Evolutionary conservation across 1,140 invertebrate genomes (phyloP), one percentile per base, ranked within the genome.

Genomic region (Ostrea edulis): DNA sequence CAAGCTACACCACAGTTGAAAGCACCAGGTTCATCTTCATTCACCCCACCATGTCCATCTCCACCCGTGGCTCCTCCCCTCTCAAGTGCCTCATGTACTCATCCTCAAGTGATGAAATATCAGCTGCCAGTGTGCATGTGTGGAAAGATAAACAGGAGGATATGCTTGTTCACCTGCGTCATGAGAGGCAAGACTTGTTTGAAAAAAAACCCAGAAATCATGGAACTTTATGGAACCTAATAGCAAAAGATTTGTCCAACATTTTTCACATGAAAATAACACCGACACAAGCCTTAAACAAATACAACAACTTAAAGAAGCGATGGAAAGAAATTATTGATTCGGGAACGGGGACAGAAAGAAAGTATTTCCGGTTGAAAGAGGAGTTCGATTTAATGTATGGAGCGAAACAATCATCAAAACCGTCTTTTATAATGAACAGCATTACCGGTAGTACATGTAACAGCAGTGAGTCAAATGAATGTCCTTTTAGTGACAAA

Each of bases 301-400:
- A 86, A 71, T 86, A 86, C 44, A 65, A 86, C 58, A 71, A 68
- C 51, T 7, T 68, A 12, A 68, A 86, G 51, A 86, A 86, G 29
- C 20, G 68, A 17, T 86, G 85, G 65, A 77, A 86, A 22, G 85
- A 81, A 81, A 58, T 86, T 17, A 54, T 77, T 22, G 85, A 86
- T 71, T n/a, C 20, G 8, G 65, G 52, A 14, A 55, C 53, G 7
- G 83, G 83, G 4, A 55, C 83, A 22, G 83, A 86, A 51, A 71
- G 71, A 77, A 54, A 81, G 85, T 77, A n/a, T 44, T 68, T n/a
- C 77, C 77, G n/a, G n/a, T n/a, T n/a, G n/a, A n/a, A n/a, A n/a
- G n/a, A n/a, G n/a, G n/a, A n/a, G n/a, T n/a, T n/a, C 77, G 85
- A 86, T 53, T 29, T 71, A 22, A 68, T 71, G 65, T 86, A 68